Conservation (phyloP, 2,888 invertebrate genomes). For the Hermaeophaga mercurialis region DNA sequence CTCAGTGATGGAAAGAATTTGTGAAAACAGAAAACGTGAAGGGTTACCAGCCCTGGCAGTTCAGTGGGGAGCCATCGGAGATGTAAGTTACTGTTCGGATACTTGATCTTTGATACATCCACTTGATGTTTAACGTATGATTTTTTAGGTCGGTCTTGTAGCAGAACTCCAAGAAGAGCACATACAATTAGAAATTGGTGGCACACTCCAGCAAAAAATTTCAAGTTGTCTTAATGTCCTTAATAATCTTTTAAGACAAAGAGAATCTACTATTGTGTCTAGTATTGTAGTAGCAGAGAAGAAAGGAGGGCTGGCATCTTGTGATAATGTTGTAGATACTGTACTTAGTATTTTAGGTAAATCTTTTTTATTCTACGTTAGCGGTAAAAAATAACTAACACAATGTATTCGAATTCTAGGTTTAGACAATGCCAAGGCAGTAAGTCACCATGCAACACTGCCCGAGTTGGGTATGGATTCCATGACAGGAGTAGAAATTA, state of each 20-base stretch:
- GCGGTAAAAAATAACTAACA: too few species aligned
- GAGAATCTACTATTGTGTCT: conserved; percentile 67
- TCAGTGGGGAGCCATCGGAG: conserved; percentile 93
- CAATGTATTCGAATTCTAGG: conserved; percentile 18
- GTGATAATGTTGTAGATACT: conserved; percentile 73
- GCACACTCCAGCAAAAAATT: conserved; percentile 72
- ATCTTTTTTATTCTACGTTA: too few species aligned
- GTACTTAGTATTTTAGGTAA: conserved; percentile 67
- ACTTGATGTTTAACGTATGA: too few species aligned
- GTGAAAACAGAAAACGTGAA: conserved; percentile 71
- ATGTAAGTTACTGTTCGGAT: conserved; percentile 65
- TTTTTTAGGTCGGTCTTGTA: conserved; percentile 65
- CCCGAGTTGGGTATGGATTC: conserved; percentile 97
- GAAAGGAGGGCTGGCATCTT: conserved; percentile 64
- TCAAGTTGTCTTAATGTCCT: conserved; percentile 66
- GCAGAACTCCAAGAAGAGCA: conserved; percentile 63
- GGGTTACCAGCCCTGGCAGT: conserved; percentile 82
- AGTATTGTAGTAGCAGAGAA: conserved; percentile 91
- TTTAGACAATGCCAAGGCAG: conserved; percentile 66
- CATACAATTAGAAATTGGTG: conserved; percentile 59
- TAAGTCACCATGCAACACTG: conserved; percentile 73
- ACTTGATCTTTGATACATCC: too few species aligned
- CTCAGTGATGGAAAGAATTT: conserved; percentile 87
- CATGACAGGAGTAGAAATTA: conserved; percentile 96
- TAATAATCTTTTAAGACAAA: conserved; percentile 73